Evolutionary conservation across 2,888 invertebrate species (phyloP), one percentile per base, ranked within the genome.

Genomic region (Hybos culiciformis): DNA sequence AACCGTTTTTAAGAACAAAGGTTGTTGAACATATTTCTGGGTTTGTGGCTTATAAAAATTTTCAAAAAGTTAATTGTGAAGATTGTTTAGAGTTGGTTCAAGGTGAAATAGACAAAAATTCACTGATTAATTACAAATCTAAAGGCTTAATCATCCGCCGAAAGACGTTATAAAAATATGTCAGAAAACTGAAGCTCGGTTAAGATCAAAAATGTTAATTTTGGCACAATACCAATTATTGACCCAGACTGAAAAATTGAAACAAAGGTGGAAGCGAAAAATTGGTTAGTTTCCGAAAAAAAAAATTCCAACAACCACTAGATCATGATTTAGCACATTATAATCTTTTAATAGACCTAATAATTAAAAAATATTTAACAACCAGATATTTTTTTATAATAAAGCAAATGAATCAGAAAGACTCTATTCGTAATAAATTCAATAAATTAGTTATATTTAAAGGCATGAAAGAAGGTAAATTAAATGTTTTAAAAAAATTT

Each of bases 21-120:
- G 24, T 39, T 26, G 20, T 20, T 5, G 14, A 8, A 4, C 24
- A 38, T 38, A 24, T 38, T 20, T 3, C 38, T 3, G 24, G 38
- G 8, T 37, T 37, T 37, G 37, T 37, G 3, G 39, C 26, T 6
- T 39, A 26, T 19, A 39, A 39, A 29, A n/a, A n/a, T n/a, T n/a
- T n/a, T 12, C 17, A n/a, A 39, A 39, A 9, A 39, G 29, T 14
- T 29, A 15, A 3, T 19, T 39, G 17, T 9, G 19, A 14, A 29
- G 39, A 17, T 9, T 17, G n/a, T 2, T 26, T 26, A 26, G 26
- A 9, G 12, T 4, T 12, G 7, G 26, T 12, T 6, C 23, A 11
- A 29, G 29, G 24, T 26, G 14, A 26, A 4, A 11, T 18, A 6
- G n/a, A 18, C 5, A 18, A 14, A 4, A n/a, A 17, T 17, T 18